Evolutionary conservation across 1,140 invertebrate genomes (phyloP), one percentile per base, ranked within the genome.

Genomic region (Temnothorax longispinosus): DNA sequence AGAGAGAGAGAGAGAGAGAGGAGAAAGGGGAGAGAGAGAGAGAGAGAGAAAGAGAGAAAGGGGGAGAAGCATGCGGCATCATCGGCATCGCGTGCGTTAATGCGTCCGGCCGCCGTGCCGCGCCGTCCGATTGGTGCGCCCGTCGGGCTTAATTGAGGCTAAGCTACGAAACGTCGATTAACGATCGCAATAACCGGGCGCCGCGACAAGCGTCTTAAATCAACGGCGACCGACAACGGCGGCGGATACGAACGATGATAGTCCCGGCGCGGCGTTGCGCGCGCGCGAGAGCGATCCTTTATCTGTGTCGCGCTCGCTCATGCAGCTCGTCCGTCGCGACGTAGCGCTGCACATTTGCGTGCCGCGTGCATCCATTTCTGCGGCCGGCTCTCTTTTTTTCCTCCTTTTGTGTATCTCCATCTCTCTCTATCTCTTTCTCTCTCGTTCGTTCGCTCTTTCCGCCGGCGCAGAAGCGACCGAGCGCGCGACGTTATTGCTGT

Each of bases 91-190:
- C 91, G 89, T 91, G 92, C 92, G 87, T 93, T 93, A 92, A 93
- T 92, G 87, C 89, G 92, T 82, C 76, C 90, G 87, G 81, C 72
- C 85, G 78, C 11, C 13, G 32, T 21, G 78, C 72, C 71, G 35
- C 44, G 27, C 56, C 65, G 58, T 88, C 90, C 86, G 88, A 93
- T 93, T 86, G 89, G 89, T 90, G 89, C 87, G 72, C 65, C 81
- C 91, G 90, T 92, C 90, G 72, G 84, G 91, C 88, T 93, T 94
- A 93, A 94, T 93, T 92, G 92, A 91, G 88, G 56, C 87, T 88
- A 92, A 92, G 85, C 87, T 89, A 93, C 90, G 91, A 93, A 93
- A 91, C 90, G 87, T 91, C 92, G 93, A 93, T 93, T 92, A 93
- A 93, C 93, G 93, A 93, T 93, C 89, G 92, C 92, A 93, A 92